Evolutionary conservation across 2,113 vertebrate species (phyloP), one percentile per base, ranked within the genome.

Genomic region (Chamaetylas fuelleborni): DNA sequence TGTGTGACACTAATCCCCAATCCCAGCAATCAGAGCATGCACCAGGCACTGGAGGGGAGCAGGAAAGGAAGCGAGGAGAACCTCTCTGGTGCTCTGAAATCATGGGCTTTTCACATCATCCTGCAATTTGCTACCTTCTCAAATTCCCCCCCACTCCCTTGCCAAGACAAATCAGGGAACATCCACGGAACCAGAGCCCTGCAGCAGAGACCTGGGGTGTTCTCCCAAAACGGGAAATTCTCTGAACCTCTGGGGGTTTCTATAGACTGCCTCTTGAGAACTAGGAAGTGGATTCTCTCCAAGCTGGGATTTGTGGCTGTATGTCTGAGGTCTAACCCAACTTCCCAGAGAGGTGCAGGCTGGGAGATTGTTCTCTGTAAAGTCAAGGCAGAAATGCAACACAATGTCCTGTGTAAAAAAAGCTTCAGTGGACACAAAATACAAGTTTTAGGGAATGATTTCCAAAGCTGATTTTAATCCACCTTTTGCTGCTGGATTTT

Each of bases 91-190:
- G 20, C 62, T 40, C 50, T 70, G 65, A 96, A 94, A 95, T 93
- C 77, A 87, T 1, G 36, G 81, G 64, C 77, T 89, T 96, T 82
- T 65, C 81, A 80, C 81, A 85, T 62, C 45, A 89, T 85, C 91
- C 54, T 50, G 71, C 86, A 95, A 81, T 90, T 88, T 91, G 92
- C 84, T 95, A 54, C 86, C 86, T 95, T 96, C 90, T 96, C 86
- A 86, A 92, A 73, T 96, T 94, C 78, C 70, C 50, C 50, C 70
- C 36, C 29, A 2, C n/a, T 77, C 6, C 72, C 64, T 66, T 93
- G 93, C 92, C 91, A 95, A 93, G 81, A 90, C 67, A 92, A 95
- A 93, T 91, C 54, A 85, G 51, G 42, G 80, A 71, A 87, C 38
- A 91, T 70, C 50, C 60, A 43, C 1, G 0, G 83, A 74, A 43